A percentile compares a stretch with the other conserved stretches of the same genome.
Evolutionary conservation across 2,888 invertebrate species (phyloP).

Genomic region (Agrenia bidenticulata): DNA sequence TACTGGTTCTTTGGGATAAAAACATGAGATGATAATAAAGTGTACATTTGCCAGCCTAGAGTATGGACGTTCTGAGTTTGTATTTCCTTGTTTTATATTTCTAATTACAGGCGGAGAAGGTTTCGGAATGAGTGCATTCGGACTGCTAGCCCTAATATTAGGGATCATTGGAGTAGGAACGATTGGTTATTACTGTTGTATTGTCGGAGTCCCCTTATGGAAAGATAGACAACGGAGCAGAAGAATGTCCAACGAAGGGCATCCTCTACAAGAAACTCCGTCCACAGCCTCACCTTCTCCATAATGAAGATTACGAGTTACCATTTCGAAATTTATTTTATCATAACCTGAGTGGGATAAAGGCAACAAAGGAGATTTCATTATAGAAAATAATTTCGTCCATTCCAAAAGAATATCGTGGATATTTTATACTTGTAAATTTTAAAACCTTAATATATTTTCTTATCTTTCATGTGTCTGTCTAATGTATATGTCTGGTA

Average conservation of each 20-base stretch:
- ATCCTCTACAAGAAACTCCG: slow-evolving; percentile 47
- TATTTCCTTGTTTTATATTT: not conserved
- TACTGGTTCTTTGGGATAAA: no score
- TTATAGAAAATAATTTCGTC: no score
- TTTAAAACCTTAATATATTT: no score
- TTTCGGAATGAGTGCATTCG: slow-evolving; percentile 47
- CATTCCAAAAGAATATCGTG: no score
- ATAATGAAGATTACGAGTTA: slow-evolving; percentile 14
- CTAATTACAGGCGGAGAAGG: slow-evolving; percentile 40
- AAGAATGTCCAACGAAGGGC: slow-evolving; percentile 29
- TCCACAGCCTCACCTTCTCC: slow-evolving; percentile 50
- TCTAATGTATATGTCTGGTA: no score
- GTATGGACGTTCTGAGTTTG: no score
- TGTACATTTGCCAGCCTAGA: no score
- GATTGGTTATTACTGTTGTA: slow-evolving; percentile 46
- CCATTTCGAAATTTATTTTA: slow-evolving; percentile 1
- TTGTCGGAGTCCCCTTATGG: slow-evolving; percentile 46
- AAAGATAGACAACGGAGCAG: slow-evolving; percentile 38
- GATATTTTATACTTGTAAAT: no score
- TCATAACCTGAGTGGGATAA: no score
- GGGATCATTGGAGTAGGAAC: slow-evolving; percentile 42
- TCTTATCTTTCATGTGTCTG: no score
- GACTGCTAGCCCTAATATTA: slow-evolving; percentile 40
- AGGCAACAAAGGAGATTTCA: no score
- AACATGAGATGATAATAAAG: no score